These are phyloP conservation scores for Pristionchus maxplancki DNA, from an alignment of 2,888 invertebrate genomes.

Conservation along the genomic window DNA sequence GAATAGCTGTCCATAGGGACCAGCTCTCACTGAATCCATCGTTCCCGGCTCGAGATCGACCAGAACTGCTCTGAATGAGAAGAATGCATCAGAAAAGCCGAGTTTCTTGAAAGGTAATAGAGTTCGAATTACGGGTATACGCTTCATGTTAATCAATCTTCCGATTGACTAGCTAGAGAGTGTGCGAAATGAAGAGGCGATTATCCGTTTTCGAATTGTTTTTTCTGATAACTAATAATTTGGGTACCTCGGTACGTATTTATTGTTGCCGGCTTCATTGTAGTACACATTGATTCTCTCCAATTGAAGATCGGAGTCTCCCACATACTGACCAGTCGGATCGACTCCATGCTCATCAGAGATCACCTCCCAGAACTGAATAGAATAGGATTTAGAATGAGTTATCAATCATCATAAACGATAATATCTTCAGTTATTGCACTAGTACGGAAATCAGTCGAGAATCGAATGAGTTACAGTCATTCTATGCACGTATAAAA, in stretches of 20 bases:
- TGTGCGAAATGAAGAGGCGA: not conserved
- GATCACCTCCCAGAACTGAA: constrained; percentile 83
- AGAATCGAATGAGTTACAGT: not conserved
- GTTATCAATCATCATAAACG: not conserved
- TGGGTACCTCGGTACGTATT: constrained; percentile 70
- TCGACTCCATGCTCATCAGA: constrained; percentile 95
- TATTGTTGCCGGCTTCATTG: constrained; percentile 83
- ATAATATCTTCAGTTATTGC: too few relatives aligned
- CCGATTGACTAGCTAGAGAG: too few relatives aligned
- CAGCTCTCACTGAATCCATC: constrained; percentile 95
- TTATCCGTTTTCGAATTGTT: too few relatives aligned
- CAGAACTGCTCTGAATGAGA: constrained; percentile 85
- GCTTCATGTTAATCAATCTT: too few relatives aligned
- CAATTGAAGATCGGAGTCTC: constrained; percentile 89
- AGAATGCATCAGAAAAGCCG: not conserved
- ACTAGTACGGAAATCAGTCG: too few relatives aligned
- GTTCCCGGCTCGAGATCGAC: constrained; percentile 97
- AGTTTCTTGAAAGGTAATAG: not conserved
- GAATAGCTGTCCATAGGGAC: constrained; percentile 90
- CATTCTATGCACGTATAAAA: not conserved
- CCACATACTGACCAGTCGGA: constrained; percentile 89
- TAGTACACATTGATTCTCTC: constrained; percentile 92
- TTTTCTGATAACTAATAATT: too few relatives aligned
- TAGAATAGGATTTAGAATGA: too few relatives aligned
- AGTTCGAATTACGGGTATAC: too few relatives aligned